phyloP scores from a whole-genome alignment of 1,140 invertebrate species.

The Drosophila rufa region DNA sequence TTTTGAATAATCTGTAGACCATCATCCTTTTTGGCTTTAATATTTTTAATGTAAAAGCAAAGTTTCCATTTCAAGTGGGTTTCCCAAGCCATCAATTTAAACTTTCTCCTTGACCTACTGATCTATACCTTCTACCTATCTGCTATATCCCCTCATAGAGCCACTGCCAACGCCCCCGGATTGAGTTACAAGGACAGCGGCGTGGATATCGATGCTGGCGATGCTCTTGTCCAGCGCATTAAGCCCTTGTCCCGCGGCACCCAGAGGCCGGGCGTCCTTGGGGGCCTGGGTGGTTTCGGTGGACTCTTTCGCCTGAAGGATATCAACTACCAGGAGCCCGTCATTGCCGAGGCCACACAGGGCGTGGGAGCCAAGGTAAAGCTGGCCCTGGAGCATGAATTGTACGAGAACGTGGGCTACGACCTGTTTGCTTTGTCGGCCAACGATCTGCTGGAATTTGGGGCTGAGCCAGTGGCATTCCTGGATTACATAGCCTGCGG shows the following conservation, averaged over 20 bases:
- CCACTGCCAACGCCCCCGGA: slow-evolving; percentile 80
- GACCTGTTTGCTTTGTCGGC: slow-evolving; percentile 99
- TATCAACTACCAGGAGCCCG: slow-evolving; percentile 89
- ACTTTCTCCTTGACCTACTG: background rate
- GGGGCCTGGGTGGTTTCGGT: slow-evolving; percentile 96
- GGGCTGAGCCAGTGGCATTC: slow-evolving; percentile 97
- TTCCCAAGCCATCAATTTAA: background rate
- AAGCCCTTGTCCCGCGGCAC: slow-evolving; percentile 91
- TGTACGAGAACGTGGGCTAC: slow-evolving; percentile 95
- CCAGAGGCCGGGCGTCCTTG: slow-evolving; percentile 90
- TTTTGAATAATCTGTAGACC: background rate
- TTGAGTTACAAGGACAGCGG: slow-evolving; percentile 97
- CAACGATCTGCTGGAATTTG: slow-evolving; percentile 97
- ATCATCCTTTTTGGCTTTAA: background rate
- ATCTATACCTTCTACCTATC: background rate
- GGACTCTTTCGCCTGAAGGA: slow-evolving; percentile 93
- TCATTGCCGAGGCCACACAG: slow-evolving; percentile 96
- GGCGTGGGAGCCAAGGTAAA: slow-evolving; percentile 97
- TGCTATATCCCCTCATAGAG: slow-evolving; percentile 13
- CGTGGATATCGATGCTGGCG: slow-evolving; percentile 96
- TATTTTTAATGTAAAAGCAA: background rate
- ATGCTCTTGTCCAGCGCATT: slow-evolving; percentile 93
- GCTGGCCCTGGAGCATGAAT: slow-evolving; percentile 92
- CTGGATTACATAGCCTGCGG: slow-evolving; percentile 98
- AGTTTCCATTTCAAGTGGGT: background rate